These are phyloP conservation scores for Trichogramma pretiosum DNA, from an alignment of 1,140 invertebrate genomes.

Conservation along the genomic window DNA sequence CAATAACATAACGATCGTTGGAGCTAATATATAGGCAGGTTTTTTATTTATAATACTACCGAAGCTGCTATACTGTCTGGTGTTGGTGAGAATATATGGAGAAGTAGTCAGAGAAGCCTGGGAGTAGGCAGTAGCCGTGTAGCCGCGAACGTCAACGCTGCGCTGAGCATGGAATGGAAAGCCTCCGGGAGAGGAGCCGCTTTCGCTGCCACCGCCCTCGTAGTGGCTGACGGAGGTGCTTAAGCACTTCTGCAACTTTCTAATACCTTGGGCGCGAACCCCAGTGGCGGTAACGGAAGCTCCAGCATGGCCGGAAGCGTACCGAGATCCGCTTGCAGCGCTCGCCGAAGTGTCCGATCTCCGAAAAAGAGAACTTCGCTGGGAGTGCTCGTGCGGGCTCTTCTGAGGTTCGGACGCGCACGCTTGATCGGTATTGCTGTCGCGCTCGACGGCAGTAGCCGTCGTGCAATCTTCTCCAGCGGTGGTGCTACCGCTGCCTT, in stretches of 20 bases:
- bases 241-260: slow-evolving; percentile 79
- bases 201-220: slow-evolving; percentile 41
- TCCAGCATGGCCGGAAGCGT: not conserved
- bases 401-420: not conserved
- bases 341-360: slow-evolving; percentile 5
- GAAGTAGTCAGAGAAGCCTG: slow-evolving; percentile 39
- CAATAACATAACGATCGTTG: not conserved
- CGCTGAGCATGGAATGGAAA: slow-evolving; percentile 49
- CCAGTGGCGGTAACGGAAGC: slow-evolving; percentile 38
- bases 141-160: slow-evolving; percentile 45
- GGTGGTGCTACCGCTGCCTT: slow-evolving; percentile 37
- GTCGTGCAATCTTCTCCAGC: slow-evolving; percentile 29
- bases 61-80: slow-evolving; percentile 87
- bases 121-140: slow-evolving; percentile 24
- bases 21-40: not conserved
- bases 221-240: slow-evolving; percentile 65
- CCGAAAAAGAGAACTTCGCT: slow-evolving; percentile 8
- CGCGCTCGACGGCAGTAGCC: not conserved
- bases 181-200: slow-evolving; percentile 37
- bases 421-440: not conserved
- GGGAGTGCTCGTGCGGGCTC: not conserved
- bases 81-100: slow-evolving; percentile 47
- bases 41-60: slow-evolving; percentile 60
- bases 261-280: slow-evolving; percentile 82
- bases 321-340: not conserved